Base-by-base conservation (phyloP, 2,888 invertebrate genomes). In the Lissonota sp. region DNA sequence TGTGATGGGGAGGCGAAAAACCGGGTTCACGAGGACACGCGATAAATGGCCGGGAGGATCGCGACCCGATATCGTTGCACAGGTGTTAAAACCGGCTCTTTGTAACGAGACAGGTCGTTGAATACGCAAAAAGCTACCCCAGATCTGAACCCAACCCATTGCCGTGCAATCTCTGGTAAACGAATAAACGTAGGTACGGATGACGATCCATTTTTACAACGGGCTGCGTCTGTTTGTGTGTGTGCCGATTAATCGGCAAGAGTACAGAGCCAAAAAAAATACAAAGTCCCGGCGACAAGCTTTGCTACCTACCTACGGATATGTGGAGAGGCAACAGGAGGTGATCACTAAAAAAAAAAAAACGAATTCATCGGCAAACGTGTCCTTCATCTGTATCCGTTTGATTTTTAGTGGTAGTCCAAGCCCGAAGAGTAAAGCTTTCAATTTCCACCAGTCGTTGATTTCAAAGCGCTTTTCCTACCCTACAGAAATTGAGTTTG, bases 1-100 rank as follows among this genome's bases (percentile, higher is more conserved):
- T 26, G n/a, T n/a, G n/a, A 26, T 26, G 26, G 26, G 26, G 26
- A 26, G 26, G 26, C 26, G 26, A 26, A 26, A 26, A 26, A 26
- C 26, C 26, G 49, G 12, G 49, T 49, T 49, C 49, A 12, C 49
- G 5, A 12, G n/a, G 49, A 74, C 51, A 60, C 40, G 44, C 51
- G 70, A 82, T 69, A 79, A 72, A 80, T 78, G 62, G 74, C 74
- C 67, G 10, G 10, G 67, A 79, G 76, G 66, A 73, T 75, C 67
- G 75, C 66, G 72, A 79, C 51, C 64, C 72, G 75, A 83, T 83
- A 74, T 73, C 73, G 77, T 79, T 82, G 73, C 83, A 66, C 78
- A 83, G 82, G 82, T 82, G 82, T 83, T 63, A 74, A 83, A 80
- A 79, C 57, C 26, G 67, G 58, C 16, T 67, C 77, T 82, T 79